Base-by-base conservation (phyloP, 2,888 invertebrate species). In the Cantharis rustica region DNA sequence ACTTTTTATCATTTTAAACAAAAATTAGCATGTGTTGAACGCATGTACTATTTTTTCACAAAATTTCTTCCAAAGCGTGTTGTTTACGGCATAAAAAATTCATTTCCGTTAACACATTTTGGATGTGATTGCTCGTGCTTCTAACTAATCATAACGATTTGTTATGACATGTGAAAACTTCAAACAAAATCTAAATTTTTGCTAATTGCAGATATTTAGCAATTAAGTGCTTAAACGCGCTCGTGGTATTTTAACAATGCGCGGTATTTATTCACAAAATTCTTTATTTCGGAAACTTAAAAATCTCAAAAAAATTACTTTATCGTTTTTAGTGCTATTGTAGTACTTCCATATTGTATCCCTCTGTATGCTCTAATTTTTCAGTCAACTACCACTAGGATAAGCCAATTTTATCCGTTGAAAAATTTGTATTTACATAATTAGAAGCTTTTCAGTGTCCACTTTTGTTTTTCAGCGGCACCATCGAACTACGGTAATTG, bases 21-120 rank as follows among this genome's bases (percentile, higher is more conserved):
- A 73, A 73, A 70, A 73, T 76, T 76, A 78, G 79, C 81, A 80
- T 81, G 78, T 81, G 81, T 79, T 76, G 71, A 70, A 69, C 80
- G 78, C 75, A 80, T 80, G 81, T 77, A 31, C 31, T 4, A 31
- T 73, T 76, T 72, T 75, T 68, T 69, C 17, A 47, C 23, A 20
- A 26, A 70, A 23, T 66, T 64, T 61, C 61, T 66, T 64, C 31
- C 61, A 69, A 66, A 68, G 71, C 27, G 79, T 78, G 77, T 78
- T 73, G 68, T 77, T 78, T 75, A 76, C 11, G 13, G 20, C 73
- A 75, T 79, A 81, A 81, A 81, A 81, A 80, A 73, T 71, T 23
- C 76, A 76, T 80, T 82, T 82, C 82, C 82, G 81, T 79, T 80
- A 70, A 73, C 64, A 17, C 64, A 20, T 20, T 64, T 20, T 10